Percentiles rank a stretch among this genome's conserved stretches.
Conservation (phyloP, 2,888 invertebrate genomes). For the Bimastos eiseni region DNA sequence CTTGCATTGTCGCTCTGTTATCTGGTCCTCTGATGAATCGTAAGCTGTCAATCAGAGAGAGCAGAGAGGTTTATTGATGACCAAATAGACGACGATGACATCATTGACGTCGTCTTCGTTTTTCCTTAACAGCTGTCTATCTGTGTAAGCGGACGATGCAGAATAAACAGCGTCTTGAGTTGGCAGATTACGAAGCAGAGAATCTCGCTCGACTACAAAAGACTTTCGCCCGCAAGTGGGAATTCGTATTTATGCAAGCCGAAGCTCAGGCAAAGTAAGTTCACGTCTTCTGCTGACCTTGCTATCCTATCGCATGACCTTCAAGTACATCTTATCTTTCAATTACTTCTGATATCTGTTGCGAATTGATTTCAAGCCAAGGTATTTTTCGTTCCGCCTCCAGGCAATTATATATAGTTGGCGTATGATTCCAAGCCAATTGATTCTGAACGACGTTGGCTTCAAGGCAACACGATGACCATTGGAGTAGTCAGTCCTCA, state of each 20-base stretch:
- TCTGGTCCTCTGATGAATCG: too few species aligned
- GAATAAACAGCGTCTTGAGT: conserved; percentile 93
- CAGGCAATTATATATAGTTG: not conserved
- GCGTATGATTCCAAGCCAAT: not conserved
- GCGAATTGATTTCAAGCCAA: too few species aligned
- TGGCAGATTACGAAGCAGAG: conserved; percentile 98
- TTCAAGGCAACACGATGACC: not conserved
- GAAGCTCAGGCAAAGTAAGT: conserved; percentile 80
- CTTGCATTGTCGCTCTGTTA: too few species aligned
- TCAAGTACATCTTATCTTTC: not conserved
- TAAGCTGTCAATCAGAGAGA: too few species aligned
- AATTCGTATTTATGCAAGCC: conserved; percentile 99
- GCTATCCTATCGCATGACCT: not conserved
- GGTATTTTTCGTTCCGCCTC: not conserved
- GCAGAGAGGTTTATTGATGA: not conserved
- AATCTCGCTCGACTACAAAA: conserved; percentile 94
- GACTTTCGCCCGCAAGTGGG: conserved; percentile 99
- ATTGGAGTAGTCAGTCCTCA: too few species aligned
- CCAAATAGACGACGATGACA: not conserved
- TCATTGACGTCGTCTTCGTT: not conserved
- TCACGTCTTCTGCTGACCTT: not conserved
- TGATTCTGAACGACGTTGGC: not conserved
- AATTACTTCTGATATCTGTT: too few species aligned
- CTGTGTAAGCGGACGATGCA: conserved; percentile 99
- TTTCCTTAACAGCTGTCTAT: conserved; percentile 79